Base-by-base conservation (phyloP, 2,888 invertebrate genomes). In the Eumacrocentrus americanus region DNA sequence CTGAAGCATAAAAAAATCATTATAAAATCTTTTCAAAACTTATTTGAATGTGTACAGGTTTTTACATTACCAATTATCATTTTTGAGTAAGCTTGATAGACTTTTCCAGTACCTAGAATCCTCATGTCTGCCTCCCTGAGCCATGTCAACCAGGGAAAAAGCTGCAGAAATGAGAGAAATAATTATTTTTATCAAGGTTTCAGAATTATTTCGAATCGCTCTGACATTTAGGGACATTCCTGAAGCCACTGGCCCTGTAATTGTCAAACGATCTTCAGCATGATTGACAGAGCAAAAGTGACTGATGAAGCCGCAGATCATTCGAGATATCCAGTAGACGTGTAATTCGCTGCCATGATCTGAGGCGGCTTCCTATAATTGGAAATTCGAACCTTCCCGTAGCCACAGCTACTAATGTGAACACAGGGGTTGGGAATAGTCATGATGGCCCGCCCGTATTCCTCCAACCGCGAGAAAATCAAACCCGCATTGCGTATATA, bases 91-190 rank as follows among this genome's bases (percentile, higher is more conserved):
- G 72, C 72, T n/a, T 62, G 63, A 50, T 70, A 75, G 3, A 66
- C 69, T 62, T 75, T 73, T 12, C 72, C 72, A 6, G 51, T 54
- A 11, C 63, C 56, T n/a, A 70, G 58, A 12, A 66, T 62, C 46
- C 67, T 67, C 6, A 64, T 53, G 55, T 74, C 72, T 4, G 72
- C 72, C 67, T 74, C 72, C 57, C 66, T 70, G 53, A 74, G 58
- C 60, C 69, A 70, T 46, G 65, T 68, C 14, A 70, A 29, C 72
- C 74, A 72, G 23, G 72, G 72, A 44, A 72, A 51, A 11, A 72
- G 63, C 73, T 73, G 63, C 5, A 56, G 58, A 59, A 46, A 52
- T 16, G 14, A 51, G 50, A 29, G 5, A 25, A 47, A 18, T 35
- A 52, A 54, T n/a, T n/a, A n/a, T n/a, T n/a, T n/a, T n/a, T n/a